A percentile compares a stretch with the other conserved stretches of the same genome.
phyloP scores from a whole-genome alignment of 2,888 invertebrate species.

The Acanthosoma haemorrhoidale region DNA sequence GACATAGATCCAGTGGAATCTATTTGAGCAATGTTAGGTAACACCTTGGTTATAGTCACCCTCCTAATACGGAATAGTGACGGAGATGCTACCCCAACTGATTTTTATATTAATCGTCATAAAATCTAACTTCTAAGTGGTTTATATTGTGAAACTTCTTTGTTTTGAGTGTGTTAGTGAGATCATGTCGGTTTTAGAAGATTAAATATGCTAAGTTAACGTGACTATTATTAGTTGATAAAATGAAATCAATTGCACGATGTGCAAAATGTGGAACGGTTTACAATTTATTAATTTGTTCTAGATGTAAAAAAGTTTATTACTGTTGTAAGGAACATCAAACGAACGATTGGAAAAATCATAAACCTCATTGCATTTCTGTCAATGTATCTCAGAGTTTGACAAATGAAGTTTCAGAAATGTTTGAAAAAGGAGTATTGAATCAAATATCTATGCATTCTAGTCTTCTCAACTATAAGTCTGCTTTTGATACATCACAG shows the following conservation, averaged over 20 bases:
- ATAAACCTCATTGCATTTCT: slow-evolving; percentile 51
- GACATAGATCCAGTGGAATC: no score
- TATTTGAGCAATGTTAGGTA: no score
- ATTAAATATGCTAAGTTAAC: background rate
- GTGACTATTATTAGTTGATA: slow-evolving; percentile 3
- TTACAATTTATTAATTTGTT: slow-evolving; percentile 63
- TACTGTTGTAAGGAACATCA: slow-evolving; percentile 80
- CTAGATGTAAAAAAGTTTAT: slow-evolving; percentile 64
- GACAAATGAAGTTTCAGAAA: background rate
- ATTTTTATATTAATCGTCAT: no score
- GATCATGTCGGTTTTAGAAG: background rate
- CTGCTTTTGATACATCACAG: background rate
- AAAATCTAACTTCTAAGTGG: no score
- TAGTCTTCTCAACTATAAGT: slow-evolving; percentile 18
- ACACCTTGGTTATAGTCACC: no score
- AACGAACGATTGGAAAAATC: slow-evolving; percentile 69
- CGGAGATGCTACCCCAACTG: no score
- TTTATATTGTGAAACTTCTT: no score
- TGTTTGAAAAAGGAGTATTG: background rate
- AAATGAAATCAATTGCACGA: slow-evolving; percentile 34
- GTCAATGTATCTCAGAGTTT: background rate
- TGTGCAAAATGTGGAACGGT: slow-evolving; percentile 53
- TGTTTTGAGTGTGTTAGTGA: no score
- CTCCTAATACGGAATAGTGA: no score
- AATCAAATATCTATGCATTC: slow-evolving; percentile 4